Evolutionary conservation across 2,113 vertebrate species (phyloP), one percentile per base, ranked within the genome.

Genomic region (Zeus faber): DNA sequence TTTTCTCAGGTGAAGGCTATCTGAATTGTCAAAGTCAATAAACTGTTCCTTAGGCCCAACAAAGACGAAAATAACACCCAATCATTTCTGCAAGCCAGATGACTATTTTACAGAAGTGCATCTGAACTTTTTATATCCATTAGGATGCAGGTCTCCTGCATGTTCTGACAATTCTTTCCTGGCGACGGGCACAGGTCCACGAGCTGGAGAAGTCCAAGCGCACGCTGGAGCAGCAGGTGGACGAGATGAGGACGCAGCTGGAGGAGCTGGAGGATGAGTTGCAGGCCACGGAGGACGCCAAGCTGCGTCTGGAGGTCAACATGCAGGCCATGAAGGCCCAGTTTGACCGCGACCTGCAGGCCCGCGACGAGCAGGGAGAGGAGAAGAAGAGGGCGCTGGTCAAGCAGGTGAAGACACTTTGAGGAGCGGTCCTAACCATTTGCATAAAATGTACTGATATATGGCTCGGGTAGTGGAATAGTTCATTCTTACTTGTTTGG

Each of bases 141-240:
- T 10, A 9, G 5, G 11, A 17, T 5, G 2, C 21, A 25, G 33
- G 0, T 27, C 40, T 11, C 3, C 43, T 0, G 0, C n/a, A n/a
- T n/a, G n/a, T n/a, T n/a, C n/a, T n/a, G n/a, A n/a, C n/a, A n/a
- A n/a, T n/a, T n/a, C n/a, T n/a, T n/a, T n/a, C n/a, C n/a, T n/a
- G n/a, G n/a, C n/a, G n/a, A n/a, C n/a, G n/a, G n/a, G n/a, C n/a
- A 41, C 62, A 99, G 97, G 97, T 98, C 10, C 97, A 99, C 0
- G 97, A 99, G 69, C 81, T 99, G 79, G 97, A 98, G 89, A 99
- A 99, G 74, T 95, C 94, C 33, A 98, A 99, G 67, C 91, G 97
- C 5, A 91, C 91, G 8, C 84, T 98, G 82, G 96, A 99, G 58
- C 92, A 94, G 53, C 96, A 99, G 87, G 90, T 97, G 76, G 96